phyloP scores from a whole-genome alignment of 2,888 invertebrate genomes.

The Ptychoptera albimana region DNA sequence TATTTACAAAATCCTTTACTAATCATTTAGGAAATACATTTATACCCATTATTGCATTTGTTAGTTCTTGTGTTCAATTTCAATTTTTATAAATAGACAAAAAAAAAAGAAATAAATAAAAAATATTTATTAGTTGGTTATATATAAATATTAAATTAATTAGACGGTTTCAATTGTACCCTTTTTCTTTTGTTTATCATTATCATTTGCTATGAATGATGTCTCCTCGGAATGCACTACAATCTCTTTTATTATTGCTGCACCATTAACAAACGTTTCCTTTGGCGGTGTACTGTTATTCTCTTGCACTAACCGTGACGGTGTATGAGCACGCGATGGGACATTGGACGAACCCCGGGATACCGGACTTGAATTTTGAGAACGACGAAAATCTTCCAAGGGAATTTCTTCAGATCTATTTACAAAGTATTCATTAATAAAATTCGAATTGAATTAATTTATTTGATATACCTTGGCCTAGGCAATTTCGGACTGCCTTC shows the following conservation, averaged over 20 bases:
- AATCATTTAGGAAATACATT: no score
- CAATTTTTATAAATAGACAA: no score
- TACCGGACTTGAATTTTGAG: slow-evolving; percentile 33
- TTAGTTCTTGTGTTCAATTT: no score
- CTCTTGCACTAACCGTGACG: slow-evolving; percentile 18
- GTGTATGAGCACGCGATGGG: slow-evolving; percentile 33
- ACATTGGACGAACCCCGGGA: slow-evolving; percentile 18
- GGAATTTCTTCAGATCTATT: slow-evolving; percentile 67
- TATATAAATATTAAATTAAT: no score
- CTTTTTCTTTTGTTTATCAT: slow-evolving; percentile 28
- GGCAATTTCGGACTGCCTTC: slow-evolving; percentile 58
- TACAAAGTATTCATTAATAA: no score
- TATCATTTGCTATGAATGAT: slow-evolving; percentile 52
- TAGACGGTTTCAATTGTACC: slow-evolving; percentile 37
- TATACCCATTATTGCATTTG: no score
- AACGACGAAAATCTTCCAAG: slow-evolving; percentile 55
- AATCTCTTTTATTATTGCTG: slow-evolving; percentile 19
- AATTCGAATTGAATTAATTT: neutral
- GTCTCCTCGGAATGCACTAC: slow-evolving; percentile 51
- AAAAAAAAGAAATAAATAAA: no score
- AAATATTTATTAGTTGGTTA: no score
- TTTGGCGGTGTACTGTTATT: neutral
- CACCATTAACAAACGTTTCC: slow-evolving; percentile 13
- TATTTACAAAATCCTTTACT: no score
- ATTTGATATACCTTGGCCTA: slow-evolving; percentile 36